These are phyloP conservation scores for Aleiodes alternator DNA, from an alignment of 2,888 invertebrate genomes.

Conservation along the genomic window DNA sequence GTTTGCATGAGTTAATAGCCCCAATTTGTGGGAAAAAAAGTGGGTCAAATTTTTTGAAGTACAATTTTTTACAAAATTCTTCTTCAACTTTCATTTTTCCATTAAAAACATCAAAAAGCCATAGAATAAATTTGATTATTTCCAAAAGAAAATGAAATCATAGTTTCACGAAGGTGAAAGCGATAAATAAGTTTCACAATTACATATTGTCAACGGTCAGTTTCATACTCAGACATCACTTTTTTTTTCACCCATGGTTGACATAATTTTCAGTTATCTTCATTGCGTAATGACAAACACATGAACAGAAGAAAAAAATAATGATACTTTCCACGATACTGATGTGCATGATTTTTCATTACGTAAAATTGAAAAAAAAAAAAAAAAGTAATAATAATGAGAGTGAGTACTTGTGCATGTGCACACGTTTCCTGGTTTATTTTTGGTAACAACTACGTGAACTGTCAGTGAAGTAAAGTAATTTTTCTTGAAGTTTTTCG, in stretches of 20 bases:
- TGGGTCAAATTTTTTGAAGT: too few species aligned
- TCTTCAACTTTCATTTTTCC: neutral
- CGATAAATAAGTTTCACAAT: conserved; percentile 14
- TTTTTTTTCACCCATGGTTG: too few species aligned
- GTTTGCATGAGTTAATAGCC: too few species aligned
- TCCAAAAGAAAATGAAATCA: conserved; percentile 1
- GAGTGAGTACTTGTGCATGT: conserved; percentile 34
- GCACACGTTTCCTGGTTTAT: conserved; percentile 36
- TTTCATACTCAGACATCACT: conserved; percentile 1
- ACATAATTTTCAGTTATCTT: too few species aligned
- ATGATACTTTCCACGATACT: neutral
- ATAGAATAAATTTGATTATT: neutral
- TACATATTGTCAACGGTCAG: conserved; percentile 18
- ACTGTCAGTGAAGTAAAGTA: neutral
- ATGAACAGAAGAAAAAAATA: neutral
- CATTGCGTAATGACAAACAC: too few species aligned
- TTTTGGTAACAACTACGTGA: conserved; percentile 25
- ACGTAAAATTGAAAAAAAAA: conserved; percentile 18
- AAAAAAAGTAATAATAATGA: neutral
- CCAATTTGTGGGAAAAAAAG: too few species aligned
- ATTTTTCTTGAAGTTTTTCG: neutral
- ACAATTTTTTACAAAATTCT: too few species aligned
- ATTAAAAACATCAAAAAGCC: neutral
- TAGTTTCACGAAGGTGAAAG: conserved; percentile 1
- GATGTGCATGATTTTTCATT: neutral